Evolutionary conservation across 2,888 invertebrate species (phyloP), one percentile per base, ranked within the genome.

Genomic region (Phengaris alcon): DNA sequence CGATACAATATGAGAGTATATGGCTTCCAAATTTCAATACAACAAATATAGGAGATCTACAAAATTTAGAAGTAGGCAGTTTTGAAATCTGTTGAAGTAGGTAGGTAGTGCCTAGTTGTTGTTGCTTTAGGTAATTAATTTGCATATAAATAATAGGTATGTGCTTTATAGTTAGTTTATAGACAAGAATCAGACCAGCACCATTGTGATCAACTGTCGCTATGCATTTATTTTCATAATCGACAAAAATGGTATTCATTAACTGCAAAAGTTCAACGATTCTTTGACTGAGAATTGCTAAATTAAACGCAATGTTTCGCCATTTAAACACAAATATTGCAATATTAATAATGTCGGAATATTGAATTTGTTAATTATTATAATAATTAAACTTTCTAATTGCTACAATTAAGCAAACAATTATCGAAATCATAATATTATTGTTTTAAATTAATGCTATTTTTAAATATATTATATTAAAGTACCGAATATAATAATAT

Each of bases 371-470:
- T 64, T 64, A 35, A 64, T 64, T 64, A 44, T 44, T 64, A 64
- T 64, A 35, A 10, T 64, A 64, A 64, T 64, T 64, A 35, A 64
- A 64, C 64, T 64, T 44, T 64, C 64, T 64, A 64, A 64, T 64
- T 35, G 64, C 64, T 35, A 44, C 64, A 44, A 64, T 64, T 64
- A 64, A 35, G 64, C 64, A 44, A 64, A 64, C 35, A 64, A 64
- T 64, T 64, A 64, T 22, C 35, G 64, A 64, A 64, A 64, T 64
- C 64, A 13, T 74, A 22, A 22, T 1, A 52, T 68, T 68, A 51
- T 74, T n/a, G 13, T 64, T 15, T 51, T n/a, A 51, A 74, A 35
- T 52, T 51, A 74, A 35, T 44, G 57, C 57, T 55, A 10, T 70
- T 73, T 57, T 48, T 6, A 48, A 48, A 4, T 48, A 3, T 8